Conservation (phyloP, 2,888 invertebrate genomes). For the Neoscelio sp. region DNA sequence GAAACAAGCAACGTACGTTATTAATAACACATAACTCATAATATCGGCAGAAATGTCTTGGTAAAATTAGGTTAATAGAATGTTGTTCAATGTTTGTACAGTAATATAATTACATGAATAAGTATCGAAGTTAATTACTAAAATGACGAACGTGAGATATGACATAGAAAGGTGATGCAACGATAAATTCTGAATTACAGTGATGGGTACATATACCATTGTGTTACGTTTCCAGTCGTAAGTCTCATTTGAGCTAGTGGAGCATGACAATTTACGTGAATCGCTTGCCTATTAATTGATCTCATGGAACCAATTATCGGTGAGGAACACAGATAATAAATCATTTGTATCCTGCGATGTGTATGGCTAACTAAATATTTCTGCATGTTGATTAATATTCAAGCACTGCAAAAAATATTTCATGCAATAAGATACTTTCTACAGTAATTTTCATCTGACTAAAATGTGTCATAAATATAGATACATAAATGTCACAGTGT, state of each 20-base stretch:
- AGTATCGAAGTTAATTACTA: conserved; percentile 1
- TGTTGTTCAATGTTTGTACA: too few relatives aligned
- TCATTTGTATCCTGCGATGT: conserved; percentile 12
- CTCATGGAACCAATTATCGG: conserved; percentile 54
- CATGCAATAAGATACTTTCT: too few relatives aligned
- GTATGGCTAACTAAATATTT: conserved; percentile 4
- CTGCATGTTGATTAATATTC: neutral
- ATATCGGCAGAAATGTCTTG: too few relatives aligned
- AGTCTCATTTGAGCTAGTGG: conserved; percentile 36
- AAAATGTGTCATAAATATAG: too few relatives aligned
- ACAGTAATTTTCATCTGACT: too few relatives aligned
- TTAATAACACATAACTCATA: too few relatives aligned
- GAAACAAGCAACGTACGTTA: too few relatives aligned
- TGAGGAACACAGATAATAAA: conserved; percentile 32
- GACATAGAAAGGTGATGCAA: neutral
- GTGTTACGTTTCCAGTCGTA: conserved; percentile 37
- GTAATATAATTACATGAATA: neutral
- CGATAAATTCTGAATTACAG: conserved; percentile 43
- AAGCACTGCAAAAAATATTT: too few relatives aligned
- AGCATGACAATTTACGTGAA: conserved; percentile 56
- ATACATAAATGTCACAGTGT: too few relatives aligned
- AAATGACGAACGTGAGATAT: conserved; percentile 11
- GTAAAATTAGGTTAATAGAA: too few relatives aligned
- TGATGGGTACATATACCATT: conserved; percentile 23
- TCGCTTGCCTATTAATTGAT: conserved; percentile 47